phyloP scores from a whole-genome alignment of 1,140 invertebrate genomes.

The Myzus persicae region DNA sequence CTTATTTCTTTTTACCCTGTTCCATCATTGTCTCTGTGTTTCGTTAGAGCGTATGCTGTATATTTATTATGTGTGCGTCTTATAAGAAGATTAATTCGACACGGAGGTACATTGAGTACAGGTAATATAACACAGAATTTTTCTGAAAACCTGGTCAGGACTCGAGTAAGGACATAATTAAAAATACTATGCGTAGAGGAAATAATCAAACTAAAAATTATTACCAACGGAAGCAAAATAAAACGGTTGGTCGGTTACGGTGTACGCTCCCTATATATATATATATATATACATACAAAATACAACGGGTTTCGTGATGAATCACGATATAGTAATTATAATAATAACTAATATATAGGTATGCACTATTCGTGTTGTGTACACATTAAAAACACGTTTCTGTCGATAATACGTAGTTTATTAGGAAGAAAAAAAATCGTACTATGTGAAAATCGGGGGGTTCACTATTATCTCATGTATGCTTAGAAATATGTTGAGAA shows the following conservation, averaged over 20 bases:
- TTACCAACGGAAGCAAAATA: constrained; percentile 25
- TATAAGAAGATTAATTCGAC: neutral
- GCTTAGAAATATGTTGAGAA: neutral
- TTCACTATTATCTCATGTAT: neutral
- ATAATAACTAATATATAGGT: neutral
- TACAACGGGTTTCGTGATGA: constrained; percentile 4
- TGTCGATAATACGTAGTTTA: neutral
- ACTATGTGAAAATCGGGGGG: neutral
- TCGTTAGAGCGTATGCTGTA: too few relatives aligned
- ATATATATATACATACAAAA: neutral
- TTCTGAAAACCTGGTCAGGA: neutral
- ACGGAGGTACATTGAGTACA: neutral
- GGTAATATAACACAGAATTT: neutral
- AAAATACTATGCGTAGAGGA: neutral
- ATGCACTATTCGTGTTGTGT: neutral
- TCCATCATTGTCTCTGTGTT: neutral
- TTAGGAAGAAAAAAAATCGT: neutral
- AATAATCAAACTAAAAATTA: constrained; percentile 10
- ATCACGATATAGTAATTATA: constrained; percentile 19
- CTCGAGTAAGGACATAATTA: neutral
- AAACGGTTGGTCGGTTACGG: neutral
- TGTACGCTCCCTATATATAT: neutral
- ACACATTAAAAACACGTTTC: neutral
- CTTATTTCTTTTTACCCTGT: neutral
- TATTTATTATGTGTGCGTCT: neutral